phyloP scores from a whole-genome alignment of 2,888 invertebrate genomes.

The Apotomis betuletana region DNA sequence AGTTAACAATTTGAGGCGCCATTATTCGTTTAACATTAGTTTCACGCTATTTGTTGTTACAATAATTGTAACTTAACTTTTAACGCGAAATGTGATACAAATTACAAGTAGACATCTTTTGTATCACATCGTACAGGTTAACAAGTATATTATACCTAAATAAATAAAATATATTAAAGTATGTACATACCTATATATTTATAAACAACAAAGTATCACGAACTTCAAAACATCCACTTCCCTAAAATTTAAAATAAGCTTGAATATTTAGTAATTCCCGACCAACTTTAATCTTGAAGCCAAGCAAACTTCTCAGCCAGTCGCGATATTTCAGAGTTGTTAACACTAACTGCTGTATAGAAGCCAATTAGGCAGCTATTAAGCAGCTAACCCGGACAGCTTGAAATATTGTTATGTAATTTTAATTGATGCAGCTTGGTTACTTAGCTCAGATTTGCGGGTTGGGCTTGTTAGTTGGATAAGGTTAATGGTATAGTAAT shows the following conservation, averaged over 20 bases:
- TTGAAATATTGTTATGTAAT: constrained; percentile 51
- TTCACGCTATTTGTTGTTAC: too few relatives aligned
- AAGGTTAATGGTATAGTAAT: not conserved
- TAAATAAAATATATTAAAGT: not conserved
- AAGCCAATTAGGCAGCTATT: constrained; percentile 54
- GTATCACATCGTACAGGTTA: too few relatives aligned
- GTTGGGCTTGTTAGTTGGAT: not conserved
- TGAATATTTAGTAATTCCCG: not conserved
- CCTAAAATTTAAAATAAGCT: not conserved
- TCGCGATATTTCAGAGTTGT: constrained; percentile 53
- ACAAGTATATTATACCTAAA: too few relatives aligned
- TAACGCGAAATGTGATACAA: too few relatives aligned
- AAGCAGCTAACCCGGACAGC: constrained; percentile 50
- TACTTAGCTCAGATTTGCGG: not conserved
- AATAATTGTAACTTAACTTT: too few relatives aligned
- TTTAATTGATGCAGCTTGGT: constrained; percentile 49
- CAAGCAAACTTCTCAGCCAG: constrained; percentile 27
- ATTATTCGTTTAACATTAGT: too few relatives aligned
- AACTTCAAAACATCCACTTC: not conserved
- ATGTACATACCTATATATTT: not conserved
- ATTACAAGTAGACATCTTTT: too few relatives aligned
- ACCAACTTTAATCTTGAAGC: constrained; percentile 21
- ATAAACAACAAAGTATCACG: not conserved
- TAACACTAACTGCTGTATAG: constrained; percentile 46
- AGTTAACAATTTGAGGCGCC: too few relatives aligned